A percentile compares a stretch with the other conserved stretches of the same genome.
Conservation (phyloP, 2,888 invertebrate species). For the Cryptocephalus primarius region DNA sequence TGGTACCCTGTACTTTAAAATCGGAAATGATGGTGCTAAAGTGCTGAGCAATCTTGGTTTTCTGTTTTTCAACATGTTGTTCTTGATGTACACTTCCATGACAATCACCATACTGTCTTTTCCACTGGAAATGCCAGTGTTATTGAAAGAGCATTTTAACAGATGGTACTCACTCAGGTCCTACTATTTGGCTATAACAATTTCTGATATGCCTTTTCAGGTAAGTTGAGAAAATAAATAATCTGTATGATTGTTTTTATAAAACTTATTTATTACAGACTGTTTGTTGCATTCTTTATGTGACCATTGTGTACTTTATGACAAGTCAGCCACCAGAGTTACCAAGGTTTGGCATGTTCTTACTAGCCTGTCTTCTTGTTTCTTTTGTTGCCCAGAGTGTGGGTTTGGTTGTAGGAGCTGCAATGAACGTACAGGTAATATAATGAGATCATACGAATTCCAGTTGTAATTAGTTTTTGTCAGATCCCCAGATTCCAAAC, state of each 20-base stretch:
- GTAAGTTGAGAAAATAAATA: slow-evolving; percentile 40
- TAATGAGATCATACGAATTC: neutral
- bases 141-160: slow-evolving; percentile 91
- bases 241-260: neutral
- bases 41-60: slow-evolving; percentile 94
- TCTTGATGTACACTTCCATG: slow-evolving; percentile 99
- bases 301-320: slow-evolving; percentile 86
- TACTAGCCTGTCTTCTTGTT: slow-evolving; percentile 76
- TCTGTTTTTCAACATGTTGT: slow-evolving; percentile 96
- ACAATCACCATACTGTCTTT: slow-evolving; percentile 97
- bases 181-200: slow-evolving; percentile 90
- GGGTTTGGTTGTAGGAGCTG: slow-evolving; percentile 89
- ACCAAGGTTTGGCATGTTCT: slow-evolving; percentile 78
- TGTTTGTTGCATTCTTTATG: slow-evolving; percentile 86
- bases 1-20: slow-evolving; percentile 90
- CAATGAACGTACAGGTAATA: slow-evolving; percentile 77
- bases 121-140: slow-evolving; percentile 90
- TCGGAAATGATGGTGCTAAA: slow-evolving; percentile 92
- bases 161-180: slow-evolving; percentile 93
- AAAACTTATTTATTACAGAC: slow-evolving; percentile 51
- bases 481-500: too few relatives aligned
- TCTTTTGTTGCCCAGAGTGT: slow-evolving; percentile 94
- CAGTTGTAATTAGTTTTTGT: too few relatives aligned
- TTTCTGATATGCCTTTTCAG: slow-evolving; percentile 97
- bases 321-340: slow-evolving; percentile 84